Evolutionary conservation across 2,888 invertebrate genomes (phyloP), one percentile per base, ranked within the genome.

Genomic region (Oxycera nigricornis): DNA sequence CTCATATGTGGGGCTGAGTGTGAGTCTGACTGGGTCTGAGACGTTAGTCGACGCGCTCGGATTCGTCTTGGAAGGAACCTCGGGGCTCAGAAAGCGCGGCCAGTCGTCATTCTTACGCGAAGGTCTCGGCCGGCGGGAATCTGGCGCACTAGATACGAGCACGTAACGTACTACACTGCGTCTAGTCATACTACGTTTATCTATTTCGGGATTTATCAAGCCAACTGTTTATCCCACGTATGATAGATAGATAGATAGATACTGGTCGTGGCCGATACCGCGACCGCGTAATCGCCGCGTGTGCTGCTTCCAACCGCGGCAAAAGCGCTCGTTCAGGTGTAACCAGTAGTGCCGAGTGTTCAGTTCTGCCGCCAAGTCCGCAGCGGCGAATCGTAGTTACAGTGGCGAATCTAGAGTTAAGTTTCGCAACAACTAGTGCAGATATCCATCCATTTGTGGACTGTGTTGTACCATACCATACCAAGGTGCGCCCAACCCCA

Each of bases 71-170:
- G 61, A 57, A 55, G 55, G 22, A n/a, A 11, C 11, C 6, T 6
- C 6, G 35, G 6, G 35, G 22, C 57, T 61, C 41, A 65, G 22
- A 39, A 41, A 26, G 22, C 65, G 65, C 65, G 6, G 39, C 9
- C 30, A 65, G 65, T 65, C n/a, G n/a, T n/a, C 65, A 41, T 65
- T 65, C 65, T 41, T 24, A 39, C 41, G 41, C 41, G 41, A 65
- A 65, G 65, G 65, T 65, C 65, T 65, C 65, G 65, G 65, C 41
- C 65, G 65, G 26, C 65, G 22, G 65, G 65, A 14, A 14, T 35
- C 26, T 61, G 35, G 61, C 35, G 6, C 28, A 61, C 41, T 65
- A 65, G 65, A 65, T 65, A 65, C 39, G 7, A 59, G 14, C 30
- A 26, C 59, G 17, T 22, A n/a, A n/a, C n/a, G n/a, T n/a, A n/a